Percentiles rank a stretch among this genome's conserved stretches.
Conservation (phyloP, 2,797 vertebrate genomes). For the Diglossa cyanea region DNA sequence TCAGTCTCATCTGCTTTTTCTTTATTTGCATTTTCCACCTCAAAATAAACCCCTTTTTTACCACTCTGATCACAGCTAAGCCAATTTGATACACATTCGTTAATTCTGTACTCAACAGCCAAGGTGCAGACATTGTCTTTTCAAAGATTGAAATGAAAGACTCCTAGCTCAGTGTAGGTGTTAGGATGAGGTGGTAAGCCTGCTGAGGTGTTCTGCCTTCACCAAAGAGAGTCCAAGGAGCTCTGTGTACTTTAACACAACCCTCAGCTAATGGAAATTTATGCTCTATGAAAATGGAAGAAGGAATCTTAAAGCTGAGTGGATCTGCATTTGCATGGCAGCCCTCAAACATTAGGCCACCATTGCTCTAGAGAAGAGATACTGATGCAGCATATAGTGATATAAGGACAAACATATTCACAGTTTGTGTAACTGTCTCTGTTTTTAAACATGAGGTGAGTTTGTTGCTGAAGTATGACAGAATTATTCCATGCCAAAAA, state of each 20-base stretch:
- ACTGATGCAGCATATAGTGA: neutral
- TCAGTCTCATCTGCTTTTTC: slow-evolving; percentile 62
- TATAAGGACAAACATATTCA: neutral
- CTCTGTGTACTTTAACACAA: neutral
- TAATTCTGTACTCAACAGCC: neutral
- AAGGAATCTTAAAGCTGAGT: neutral
- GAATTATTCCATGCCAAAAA: neutral
- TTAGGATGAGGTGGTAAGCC: neutral
- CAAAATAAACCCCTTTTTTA: neutral
- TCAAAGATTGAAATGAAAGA: slow-evolving; percentile 1
- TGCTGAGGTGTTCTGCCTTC: neutral
- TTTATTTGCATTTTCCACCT: slow-evolving; percentile 49
- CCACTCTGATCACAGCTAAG: neutral
- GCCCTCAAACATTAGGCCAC: neutral
- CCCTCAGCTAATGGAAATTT: neutral
- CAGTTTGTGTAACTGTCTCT: neutral
- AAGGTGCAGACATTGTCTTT: neutral
- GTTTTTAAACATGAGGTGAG: neutral
- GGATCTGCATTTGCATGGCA: neutral
- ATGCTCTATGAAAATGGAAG: neutral
- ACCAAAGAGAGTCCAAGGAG: neutral
- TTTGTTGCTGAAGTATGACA: neutral
- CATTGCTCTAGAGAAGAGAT: neutral
- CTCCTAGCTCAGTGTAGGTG: neutral
- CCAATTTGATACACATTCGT: neutral